Conservation (phyloP, 30 jellyfish, hydroid and myxozoan genomes). For the Clytia hemisphaerica region DNA sequence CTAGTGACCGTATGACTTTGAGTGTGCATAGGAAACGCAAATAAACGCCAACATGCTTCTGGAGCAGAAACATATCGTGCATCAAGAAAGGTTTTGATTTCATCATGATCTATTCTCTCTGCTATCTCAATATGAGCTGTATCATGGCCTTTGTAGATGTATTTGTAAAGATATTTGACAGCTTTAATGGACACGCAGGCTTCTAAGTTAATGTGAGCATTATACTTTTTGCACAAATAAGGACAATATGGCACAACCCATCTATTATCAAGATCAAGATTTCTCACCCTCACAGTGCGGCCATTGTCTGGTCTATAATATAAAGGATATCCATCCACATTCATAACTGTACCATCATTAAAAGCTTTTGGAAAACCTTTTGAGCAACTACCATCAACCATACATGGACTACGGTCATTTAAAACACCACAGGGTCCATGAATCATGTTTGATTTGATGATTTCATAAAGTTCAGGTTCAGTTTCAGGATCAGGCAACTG, state of each 20-base stretch:
- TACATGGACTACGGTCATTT: constrained; percentile 35
- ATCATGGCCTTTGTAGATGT: constrained; percentile 39
- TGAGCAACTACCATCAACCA: constrained; percentile 37
- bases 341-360: background rate
- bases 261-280: constrained; percentile 6
- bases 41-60: constrained; percentile 48
- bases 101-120: constrained; percentile 21
- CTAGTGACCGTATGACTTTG: constrained; percentile 36
- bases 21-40: constrained; percentile 50
- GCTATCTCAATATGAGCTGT: constrained; percentile 28
- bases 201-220: constrained; percentile 47
- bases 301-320: constrained; percentile 26
- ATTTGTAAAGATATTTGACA: constrained; percentile 26
- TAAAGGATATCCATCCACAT: constrained; percentile 43
- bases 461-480: constrained; percentile 17
- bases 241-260: constrained; percentile 9
- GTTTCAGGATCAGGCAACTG: constrained; percentile 44
- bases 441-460: constrained; percentile 33
- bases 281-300: too few relatives aligned
- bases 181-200: background rate
- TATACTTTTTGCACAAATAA: constrained; percentile 3
- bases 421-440: constrained; percentile 50
- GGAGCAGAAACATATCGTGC: constrained; percentile 53
- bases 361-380: background rate
- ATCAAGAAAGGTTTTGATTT: constrained; percentile 23